Base-by-base conservation (phyloP, 1,140 invertebrate species). In the Aphelenchoides avenae region DNA sequence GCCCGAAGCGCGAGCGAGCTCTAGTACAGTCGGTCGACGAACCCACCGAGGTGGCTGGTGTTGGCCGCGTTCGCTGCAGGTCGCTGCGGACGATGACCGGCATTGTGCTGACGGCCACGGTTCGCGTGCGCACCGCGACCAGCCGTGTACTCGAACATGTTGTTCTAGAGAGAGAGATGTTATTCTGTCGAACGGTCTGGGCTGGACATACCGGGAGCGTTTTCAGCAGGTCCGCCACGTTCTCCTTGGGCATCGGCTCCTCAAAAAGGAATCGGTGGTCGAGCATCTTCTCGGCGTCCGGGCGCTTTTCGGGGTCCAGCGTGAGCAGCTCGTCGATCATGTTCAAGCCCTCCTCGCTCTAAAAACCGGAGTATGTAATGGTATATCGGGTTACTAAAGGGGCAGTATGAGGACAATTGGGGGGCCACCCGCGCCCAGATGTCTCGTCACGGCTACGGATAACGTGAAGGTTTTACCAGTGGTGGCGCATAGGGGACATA, bases 251-350 rank as follows among this genome's bases (percentile, higher is more conserved):
- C 86, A 92, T 88, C 27, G 94, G 93, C 77, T 94, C 91, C 1
- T 86, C 89, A 89, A 91, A 97, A 78, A 97, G 98, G 78, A 97
- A 97, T 73, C 95, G 91, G 70, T 97, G 91, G 81, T 95, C 93
- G 1, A 98, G 76, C 0, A 92, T 92, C 1, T 86, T 86, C 73
- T 97, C 91, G 0, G 90, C 86, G 78, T 95, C 89, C 29, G 86
- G 86, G 62, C 95, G 80, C 78, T 92, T 91, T 0, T 84, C 84
- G 0, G 94, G 94, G 80, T 97, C 90, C 18, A 98, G 79, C 18
- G 87, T 86, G 5, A 99, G 77, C 5, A 98, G 79, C 77, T 89
- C 91, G 72, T 98, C 93, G 0, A 99, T 77, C 15, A 98, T 80
- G 78, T 96, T 91, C 71, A 94, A 87, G 0, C 89, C 92, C 70